These are phyloP conservation scores for Achlya flavicornis DNA, from an alignment of 2,888 invertebrate genomes.

Conservation along the genomic window DNA sequence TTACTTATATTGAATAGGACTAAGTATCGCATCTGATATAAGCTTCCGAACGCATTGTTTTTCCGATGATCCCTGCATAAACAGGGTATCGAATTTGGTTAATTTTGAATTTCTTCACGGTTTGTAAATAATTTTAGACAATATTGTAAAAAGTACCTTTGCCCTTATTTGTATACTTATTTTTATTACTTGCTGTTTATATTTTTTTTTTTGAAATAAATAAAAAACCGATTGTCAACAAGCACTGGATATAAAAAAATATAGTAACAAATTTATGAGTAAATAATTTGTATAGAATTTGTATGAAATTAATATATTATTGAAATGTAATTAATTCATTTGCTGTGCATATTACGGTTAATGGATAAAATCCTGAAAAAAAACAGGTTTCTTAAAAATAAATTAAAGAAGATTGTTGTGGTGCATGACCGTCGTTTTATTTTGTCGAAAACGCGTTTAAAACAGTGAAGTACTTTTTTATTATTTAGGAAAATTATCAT, in stretches of 20 bases:
- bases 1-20: not conserved
- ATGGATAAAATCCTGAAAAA: constrained; percentile 82
- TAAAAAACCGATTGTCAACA: constrained; percentile 18
- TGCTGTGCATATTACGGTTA: constrained; percentile 80
- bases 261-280: too few relatives aligned
- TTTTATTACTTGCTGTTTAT: constrained; percentile 17
- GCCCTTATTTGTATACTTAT: constrained; percentile 56
- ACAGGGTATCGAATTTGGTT: constrained; percentile 64
- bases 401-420: constrained; percentile 27
- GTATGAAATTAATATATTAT: constrained; percentile 46
- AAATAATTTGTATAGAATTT: constrained; percentile 48
- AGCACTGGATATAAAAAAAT: constrained; percentile 21
- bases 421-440: too few relatives aligned
- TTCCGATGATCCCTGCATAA: constrained; percentile 44
- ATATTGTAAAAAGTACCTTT: constrained; percentile 53
- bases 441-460: too few relatives aligned
- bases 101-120: constrained; percentile 39
- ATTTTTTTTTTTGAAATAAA: not conserved
- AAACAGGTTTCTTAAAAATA: constrained; percentile 79
- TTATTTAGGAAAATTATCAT: too few relatives aligned
- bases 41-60: constrained; percentile 30
- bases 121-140: constrained; percentile 56
- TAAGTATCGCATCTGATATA: constrained; percentile 15
- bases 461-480: too few relatives aligned
- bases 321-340: constrained; percentile 54